Conservation (phyloP, 2,113 vertebrate genomes). For the Phainopepla nitens region DNA sequence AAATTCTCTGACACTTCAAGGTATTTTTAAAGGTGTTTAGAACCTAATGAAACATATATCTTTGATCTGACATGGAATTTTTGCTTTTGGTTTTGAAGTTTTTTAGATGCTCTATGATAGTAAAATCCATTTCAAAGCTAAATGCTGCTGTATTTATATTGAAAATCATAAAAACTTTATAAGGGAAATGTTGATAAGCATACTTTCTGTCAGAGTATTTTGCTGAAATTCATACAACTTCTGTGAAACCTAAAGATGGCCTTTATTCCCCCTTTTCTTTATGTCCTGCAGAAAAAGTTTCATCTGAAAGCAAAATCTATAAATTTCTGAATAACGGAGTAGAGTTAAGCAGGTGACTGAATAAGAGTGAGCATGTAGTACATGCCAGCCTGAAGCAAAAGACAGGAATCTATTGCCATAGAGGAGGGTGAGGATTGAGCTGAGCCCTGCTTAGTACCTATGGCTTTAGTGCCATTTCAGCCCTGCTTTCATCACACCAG, state of each 20-base stretch:
- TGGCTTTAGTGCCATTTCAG: background rate
- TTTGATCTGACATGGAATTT: background rate
- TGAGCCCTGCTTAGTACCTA: background rate
- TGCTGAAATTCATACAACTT: background rate
- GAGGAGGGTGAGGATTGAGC: background rate
- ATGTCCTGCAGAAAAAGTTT: background rate
- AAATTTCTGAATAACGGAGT: background rate
- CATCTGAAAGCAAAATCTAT: background rate
- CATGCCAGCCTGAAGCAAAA: background rate
- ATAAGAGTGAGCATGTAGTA: background rate
- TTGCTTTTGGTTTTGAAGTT: background rate
- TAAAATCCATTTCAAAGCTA: background rate
- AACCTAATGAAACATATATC: background rate
- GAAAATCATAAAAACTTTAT: background rate
- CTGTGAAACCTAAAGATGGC: background rate
- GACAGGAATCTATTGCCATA: background rate
- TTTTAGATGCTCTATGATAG: background rate
- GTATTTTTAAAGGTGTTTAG: background rate
- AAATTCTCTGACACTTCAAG: background rate
- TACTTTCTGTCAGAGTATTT: background rate
- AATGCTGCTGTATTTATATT: background rate
- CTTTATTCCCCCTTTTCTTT: background rate
- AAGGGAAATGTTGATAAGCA: background rate
- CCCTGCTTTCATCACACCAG: background rate
- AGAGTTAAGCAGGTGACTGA: background rate